Base-by-base conservation (phyloP, 2,113 vertebrate species). In the Larimichthys polyactis region DNA sequence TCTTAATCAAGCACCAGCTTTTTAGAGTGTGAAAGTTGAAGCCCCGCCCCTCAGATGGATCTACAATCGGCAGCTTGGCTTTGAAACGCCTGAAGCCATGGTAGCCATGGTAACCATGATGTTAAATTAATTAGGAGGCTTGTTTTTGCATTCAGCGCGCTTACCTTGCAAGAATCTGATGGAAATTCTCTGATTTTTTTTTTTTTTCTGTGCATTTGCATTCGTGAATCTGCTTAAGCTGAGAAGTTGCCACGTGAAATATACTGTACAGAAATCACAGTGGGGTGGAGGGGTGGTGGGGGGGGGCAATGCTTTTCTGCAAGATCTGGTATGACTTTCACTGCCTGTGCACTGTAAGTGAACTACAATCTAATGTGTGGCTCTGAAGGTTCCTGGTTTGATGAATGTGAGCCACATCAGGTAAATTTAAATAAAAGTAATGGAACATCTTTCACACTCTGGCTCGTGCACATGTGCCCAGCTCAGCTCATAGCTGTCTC, bases 401-500 rank as follows among this genome's bases (percentile, higher is more conserved):
- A 79, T 81, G 79, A 49, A 82, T 66, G 70, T 79, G 70, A 84
- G 81, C 81, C 74, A 75, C 77, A n/a, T 66, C 79, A 86, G 82
- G 81, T 81, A 81, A 94, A 93, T 94, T 89, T 88, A 76, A 92
- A 85, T 90, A 92, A 93, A 69, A 46, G 94, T 92, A 88, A 62
- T 78, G 88, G 86, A 94, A 95, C 96, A 96, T 95, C 96, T 97
- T 96, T 96, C 96, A 97, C 97, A 96, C 96, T 97, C 96, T 95
- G 84, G 89, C 93, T 93, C 8, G 46, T 86, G 67, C 75, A 76
- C 75, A 43, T 84, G 90, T 90, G 81, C 81, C 69, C 72, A 86
- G 40, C 91, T 91, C 82, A 84, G 89, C 82, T 85, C 77, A 84
- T 29, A 87, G 81, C 83, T 83, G 63, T 88, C 82, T 90, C 74